Evolutionary conservation across 2,113 vertebrate genomes (phyloP).

Genomic region (Cyanoliseus patagonus): DNA sequence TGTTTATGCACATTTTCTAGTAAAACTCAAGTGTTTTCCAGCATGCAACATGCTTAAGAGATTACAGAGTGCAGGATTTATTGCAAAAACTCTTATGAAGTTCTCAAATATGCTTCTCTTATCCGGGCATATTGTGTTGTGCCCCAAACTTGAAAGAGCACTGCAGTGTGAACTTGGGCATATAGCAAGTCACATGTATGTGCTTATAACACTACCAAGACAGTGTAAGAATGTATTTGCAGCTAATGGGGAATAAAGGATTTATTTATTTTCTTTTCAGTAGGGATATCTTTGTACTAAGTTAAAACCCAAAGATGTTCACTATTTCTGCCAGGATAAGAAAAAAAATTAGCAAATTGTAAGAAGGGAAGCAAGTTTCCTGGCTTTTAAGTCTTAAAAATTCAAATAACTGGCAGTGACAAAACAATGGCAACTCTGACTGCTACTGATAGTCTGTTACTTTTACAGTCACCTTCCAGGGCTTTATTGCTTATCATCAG

Average conservation of each 20-base stretch:
- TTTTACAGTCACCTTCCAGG: conserved; percentile 9
- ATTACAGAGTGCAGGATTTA: neutral
- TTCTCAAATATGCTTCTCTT: neutral
- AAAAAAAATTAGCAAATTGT: neutral
- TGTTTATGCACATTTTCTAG: neutral
- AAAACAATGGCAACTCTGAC: neutral
- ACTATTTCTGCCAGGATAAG: conserved; percentile 2
- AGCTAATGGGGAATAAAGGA: neutral
- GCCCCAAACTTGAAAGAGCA: neutral
- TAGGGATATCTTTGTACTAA: neutral
- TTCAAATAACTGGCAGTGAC: neutral
- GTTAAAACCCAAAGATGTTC: neutral
- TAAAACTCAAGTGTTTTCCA: conserved; percentile 11
- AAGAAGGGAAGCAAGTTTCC: neutral
- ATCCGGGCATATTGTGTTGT: neutral
- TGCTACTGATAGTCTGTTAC: neutral
- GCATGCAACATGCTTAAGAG: neutral
- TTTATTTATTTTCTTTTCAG: neutral
- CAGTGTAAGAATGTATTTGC: neutral
- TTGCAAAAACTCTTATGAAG: neutral
- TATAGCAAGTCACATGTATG: neutral
- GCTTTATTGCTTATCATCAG: neutral
- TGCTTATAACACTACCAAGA: neutral
- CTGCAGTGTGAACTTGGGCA: neutral
- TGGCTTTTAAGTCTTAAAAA: neutral